Percentiles rank a stretch among this genome's conserved stretches.
These are phyloP conservation scores for Acronicta alni DNA, from an alignment of 2,888 invertebrate species.

Conservation along the genomic window DNA sequence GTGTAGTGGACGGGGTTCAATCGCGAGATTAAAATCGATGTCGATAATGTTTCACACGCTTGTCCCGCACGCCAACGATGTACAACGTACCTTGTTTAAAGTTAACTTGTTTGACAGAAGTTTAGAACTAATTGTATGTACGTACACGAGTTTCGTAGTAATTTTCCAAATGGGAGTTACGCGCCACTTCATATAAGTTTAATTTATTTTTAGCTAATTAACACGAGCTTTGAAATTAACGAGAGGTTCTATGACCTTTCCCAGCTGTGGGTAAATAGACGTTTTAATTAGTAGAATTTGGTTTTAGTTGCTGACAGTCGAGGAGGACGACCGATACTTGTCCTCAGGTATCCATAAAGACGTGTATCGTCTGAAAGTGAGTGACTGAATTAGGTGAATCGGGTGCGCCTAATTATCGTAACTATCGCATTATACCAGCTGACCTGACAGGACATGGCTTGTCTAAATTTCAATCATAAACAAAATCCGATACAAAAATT, in stretches of 20 bases:
- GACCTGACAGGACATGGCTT: too few species aligned
- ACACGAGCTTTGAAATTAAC: not conserved
- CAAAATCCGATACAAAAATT: too few species aligned
- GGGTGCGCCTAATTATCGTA: too few species aligned
- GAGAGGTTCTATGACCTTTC: not conserved
- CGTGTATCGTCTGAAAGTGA: too few species aligned
- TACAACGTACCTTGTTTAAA: constrained; percentile 26
- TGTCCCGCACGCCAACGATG: not conserved
- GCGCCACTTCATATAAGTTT: constrained; percentile 1
- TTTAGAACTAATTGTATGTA: constrained; percentile 23
- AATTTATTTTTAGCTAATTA: constrained; percentile 11
- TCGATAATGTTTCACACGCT: constrained; percentile 20
- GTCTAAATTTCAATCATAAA: too few species aligned
- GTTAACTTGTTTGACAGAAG: constrained; percentile 15
- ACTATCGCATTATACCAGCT: too few species aligned
- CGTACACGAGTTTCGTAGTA: constrained; percentile 12
- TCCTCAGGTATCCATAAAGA: too few species aligned
- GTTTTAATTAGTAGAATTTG: not conserved
- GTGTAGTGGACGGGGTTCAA: constrained; percentile 7
- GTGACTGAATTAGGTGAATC: too few species aligned
- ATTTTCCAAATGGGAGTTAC: constrained; percentile 17
- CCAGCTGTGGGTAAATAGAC: not conserved
- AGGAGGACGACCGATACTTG: too few species aligned
- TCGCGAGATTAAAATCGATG: constrained; percentile 19
- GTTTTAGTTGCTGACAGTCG: not conserved